Base-by-base conservation (phyloP, 2,797 vertebrate species). In the Chromobotia macracanthus region DNA sequence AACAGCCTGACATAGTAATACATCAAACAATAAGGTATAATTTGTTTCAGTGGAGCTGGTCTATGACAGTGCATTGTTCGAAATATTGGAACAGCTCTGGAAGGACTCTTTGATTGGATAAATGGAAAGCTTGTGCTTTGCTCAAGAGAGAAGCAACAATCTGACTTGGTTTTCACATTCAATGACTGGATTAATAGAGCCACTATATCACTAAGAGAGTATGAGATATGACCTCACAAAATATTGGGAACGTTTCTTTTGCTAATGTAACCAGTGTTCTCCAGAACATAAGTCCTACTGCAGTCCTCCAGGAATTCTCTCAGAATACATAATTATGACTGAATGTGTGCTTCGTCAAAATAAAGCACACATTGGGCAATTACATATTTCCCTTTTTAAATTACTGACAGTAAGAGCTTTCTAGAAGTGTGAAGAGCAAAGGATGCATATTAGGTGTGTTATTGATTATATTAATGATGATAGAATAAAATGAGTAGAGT, bases 1-100 rank as follows among this genome's bases (percentile, higher is more conserved):
- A 72, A 63, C 67, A 48, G 16, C 13, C 63, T 1, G 68, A 50
- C 61, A 18, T 38, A 55, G 76, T 71, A 79, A 77, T 80, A 77
- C 72, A 81, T 83, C 72, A 81, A 65, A 21, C 72, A 50, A 25
- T 1, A 46, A 67, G 75, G 70, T 72, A 75, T 80, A 80, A 85
- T 81, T 85, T 80, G 48, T 83, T 83, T 79, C 61, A 56, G 79
- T 76, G 71, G 66, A 73, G 63, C 41, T 31, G 51, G 19, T 53
- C 35, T 56, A 67, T 46, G 60, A 69, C 23, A 41, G 13, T 50
- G 44, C 44, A 69, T 67, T 68, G 75, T 77, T 83, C 69, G 61
- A 68, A 65, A 77, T 67, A 65, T 64, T 35, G 73, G 8, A 80
- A 61, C 44, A 63, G 56, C 38, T 25, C 28, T 64, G 28, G 46